Evolutionary conservation across 2,113 vertebrate species (phyloP).

Genomic region (Notothenia rossii): DNA sequence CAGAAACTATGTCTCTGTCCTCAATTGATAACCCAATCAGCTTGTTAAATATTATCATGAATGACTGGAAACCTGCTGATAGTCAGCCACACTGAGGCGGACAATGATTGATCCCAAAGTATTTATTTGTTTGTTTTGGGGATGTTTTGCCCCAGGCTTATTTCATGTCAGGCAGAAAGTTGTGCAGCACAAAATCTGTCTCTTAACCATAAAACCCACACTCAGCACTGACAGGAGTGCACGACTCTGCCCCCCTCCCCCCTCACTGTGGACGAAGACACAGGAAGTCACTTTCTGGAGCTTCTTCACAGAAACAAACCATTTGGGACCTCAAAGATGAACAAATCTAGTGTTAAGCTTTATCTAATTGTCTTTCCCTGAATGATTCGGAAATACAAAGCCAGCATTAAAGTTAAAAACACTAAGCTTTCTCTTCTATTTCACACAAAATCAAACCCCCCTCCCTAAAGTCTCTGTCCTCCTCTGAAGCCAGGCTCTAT

Average conservation of each 20-base stretch:
- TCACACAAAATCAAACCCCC: constrained; percentile 57
- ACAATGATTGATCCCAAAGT: constrained; percentile 13
- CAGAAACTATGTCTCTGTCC: not conserved
- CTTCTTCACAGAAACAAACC: constrained; percentile 15
- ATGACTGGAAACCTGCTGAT: constrained; percentile 19
- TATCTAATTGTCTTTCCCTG: not conserved
- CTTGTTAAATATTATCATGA: constrained; percentile 14
- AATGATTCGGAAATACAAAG: constrained; percentile 26
- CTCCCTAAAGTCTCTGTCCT: constrained; percentile 50
- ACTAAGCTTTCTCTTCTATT: constrained; percentile 30
- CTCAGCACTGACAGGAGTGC: constrained; percentile 36
- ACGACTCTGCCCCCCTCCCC: constrained; percentile 43
- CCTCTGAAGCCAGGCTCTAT: constrained; percentile 66
- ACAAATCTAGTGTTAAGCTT: not conserved
- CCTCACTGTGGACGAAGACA: constrained; percentile 45
- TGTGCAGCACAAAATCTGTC: constrained; percentile 35
- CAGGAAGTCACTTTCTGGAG: constrained; percentile 29
- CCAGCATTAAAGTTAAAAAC: constrained; percentile 37
- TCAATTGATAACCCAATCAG: constrained; percentile 6
- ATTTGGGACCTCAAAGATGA: too few relatives aligned
- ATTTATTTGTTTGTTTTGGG: constrained; percentile 29
- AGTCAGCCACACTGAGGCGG: not conserved
- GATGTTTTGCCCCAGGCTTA: not conserved
- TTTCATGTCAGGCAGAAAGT: constrained; percentile 38
- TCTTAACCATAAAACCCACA: constrained; percentile 28